phyloP scores from a whole-genome alignment of 1,140 invertebrate species.

The Lucilia cuprina region DNA sequence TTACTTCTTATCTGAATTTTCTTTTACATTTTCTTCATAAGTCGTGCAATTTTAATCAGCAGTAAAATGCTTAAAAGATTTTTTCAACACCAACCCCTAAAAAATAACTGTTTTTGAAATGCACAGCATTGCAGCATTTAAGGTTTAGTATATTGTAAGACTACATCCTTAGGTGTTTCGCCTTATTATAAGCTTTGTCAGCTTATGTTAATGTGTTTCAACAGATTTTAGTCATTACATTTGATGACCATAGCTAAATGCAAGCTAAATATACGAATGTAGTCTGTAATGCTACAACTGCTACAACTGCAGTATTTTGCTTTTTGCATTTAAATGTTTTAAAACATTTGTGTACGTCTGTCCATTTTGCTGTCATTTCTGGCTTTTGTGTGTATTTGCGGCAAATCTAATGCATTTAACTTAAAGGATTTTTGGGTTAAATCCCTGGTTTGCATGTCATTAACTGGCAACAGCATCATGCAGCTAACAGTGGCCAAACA shows the following conservation, averaged over 20 bases:
- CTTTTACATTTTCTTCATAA: background rate
- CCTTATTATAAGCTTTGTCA: constrained; percentile 11
- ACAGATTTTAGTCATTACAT: background rate
- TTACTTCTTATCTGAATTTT: background rate
- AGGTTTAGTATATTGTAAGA: background rate
- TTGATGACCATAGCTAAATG: background rate
- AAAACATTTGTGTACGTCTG: background rate
- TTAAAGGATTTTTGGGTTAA: background rate
- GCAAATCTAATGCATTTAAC: background rate
- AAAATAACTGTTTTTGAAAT: no score
- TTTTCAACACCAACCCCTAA: background rate
- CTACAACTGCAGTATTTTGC: background rate
- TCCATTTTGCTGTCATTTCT: background rate
- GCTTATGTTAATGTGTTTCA: constrained; percentile 15
- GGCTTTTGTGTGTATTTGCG: background rate
- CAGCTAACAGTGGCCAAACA: background rate
- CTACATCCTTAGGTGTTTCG: background rate
- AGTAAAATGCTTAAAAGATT: background rate
- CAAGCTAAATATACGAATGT: background rate
- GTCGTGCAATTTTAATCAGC: background rate
- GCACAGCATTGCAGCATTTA: background rate
- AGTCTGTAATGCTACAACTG: background rate
- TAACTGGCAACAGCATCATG: background rate
- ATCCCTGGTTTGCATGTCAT: background rate
- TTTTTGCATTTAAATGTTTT: background rate